A percentile compares a stretch with the other conserved stretches of the same genome.
Evolutionary conservation across 2,797 vertebrate genomes (phyloP).

Genomic region (Propithecus perrieri): DNA sequence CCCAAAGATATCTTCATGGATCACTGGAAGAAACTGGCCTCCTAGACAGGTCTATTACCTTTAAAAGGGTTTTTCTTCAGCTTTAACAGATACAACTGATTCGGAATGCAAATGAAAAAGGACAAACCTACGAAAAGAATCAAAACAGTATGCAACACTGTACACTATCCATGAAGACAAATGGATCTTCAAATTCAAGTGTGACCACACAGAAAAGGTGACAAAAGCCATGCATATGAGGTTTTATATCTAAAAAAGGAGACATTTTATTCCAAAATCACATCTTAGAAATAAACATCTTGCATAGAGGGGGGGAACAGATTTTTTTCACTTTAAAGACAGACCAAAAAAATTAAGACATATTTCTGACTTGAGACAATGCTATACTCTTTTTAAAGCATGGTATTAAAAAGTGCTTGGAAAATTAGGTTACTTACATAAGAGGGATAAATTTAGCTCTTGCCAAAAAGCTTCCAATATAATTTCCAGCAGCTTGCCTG

Average conservation of each 20-base stretch:
- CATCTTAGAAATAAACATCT: slow-evolving; percentile 25
- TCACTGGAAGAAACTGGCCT: slow-evolving; percentile 10
- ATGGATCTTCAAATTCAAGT: background rate
- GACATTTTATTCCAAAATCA: background rate
- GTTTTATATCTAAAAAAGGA: background rate
- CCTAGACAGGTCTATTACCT: background rate
- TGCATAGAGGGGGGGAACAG: background rate
- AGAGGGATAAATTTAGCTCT: slow-evolving; percentile 95
- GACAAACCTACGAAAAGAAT: slow-evolving; percentile 62
- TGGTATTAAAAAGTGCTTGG: slow-evolving; percentile 38
- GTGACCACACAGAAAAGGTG: background rate
- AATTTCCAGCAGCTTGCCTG: slow-evolving; percentile 93
- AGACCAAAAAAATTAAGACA: background rate
- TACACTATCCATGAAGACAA: background rate
- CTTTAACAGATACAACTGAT: slow-evolving; percentile 52
- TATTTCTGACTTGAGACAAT: slow-evolving; percentile 45
- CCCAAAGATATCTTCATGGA: background rate
- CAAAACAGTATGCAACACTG: slow-evolving; percentile 4
- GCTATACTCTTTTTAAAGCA: slow-evolving; percentile 49
- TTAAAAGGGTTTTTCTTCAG: slow-evolving; percentile 46
- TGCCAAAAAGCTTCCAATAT: slow-evolving; percentile 96
- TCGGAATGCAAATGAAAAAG: slow-evolving; percentile 50
- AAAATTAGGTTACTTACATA: slow-evolving; percentile 88
- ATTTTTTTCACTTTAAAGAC: slow-evolving; percentile 36
- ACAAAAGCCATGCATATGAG: background rate